A percentile compares a stretch with the other conserved stretches of the same genome.
Conservation (phyloP, 2,888 invertebrate species). For the Rhorus exstirpatorius region DNA sequence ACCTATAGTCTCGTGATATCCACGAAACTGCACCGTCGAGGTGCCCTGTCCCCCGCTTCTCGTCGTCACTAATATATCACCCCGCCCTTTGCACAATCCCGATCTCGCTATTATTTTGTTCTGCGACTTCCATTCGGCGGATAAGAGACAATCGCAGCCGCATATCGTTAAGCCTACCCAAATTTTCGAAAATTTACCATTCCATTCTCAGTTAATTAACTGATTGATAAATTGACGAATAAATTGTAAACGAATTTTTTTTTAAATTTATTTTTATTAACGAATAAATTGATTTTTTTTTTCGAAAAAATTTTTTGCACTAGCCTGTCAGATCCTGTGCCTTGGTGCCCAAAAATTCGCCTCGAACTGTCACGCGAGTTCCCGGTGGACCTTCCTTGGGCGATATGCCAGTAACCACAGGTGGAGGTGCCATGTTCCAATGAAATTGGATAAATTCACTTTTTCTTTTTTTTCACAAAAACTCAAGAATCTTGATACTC, state of each 20-base stretch:
- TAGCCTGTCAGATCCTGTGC: conserved; percentile 95
- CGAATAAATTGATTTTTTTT: too few species aligned
- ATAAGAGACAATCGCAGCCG: conserved; percentile 97
- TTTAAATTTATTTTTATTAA: too few species aligned
- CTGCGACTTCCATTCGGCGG: conserved; percentile 99
- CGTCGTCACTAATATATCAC: conserved; percentile 96
- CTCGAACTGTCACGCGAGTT: conserved; percentile 96
- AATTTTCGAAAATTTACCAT: not conserved
- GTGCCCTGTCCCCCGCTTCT: conserved; percentile 94
- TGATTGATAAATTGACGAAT: too few species aligned
- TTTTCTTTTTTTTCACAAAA: not conserved
- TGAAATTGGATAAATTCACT: not conserved
- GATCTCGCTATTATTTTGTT: conserved; percentile 99
- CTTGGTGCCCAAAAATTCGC: conserved; percentile 96
- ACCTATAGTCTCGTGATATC: conserved; percentile 95
- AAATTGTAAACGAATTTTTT: too few species aligned
- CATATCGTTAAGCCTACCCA: conserved; percentile 95
- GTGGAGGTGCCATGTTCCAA: conserved; percentile 89
- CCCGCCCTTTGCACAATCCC: conserved; percentile 95
- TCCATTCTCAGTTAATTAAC: too few species aligned
- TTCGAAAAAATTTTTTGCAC: too few species aligned
- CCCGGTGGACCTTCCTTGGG: conserved; percentile 99
- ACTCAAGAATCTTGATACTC: not conserved
- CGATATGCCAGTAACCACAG: conserved; percentile 98
- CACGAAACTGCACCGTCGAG: conserved; percentile 95